These are phyloP conservation scores for Polia nebulosa DNA, from an alignment of 2,888 invertebrate genomes.

Conservation along the genomic window DNA sequence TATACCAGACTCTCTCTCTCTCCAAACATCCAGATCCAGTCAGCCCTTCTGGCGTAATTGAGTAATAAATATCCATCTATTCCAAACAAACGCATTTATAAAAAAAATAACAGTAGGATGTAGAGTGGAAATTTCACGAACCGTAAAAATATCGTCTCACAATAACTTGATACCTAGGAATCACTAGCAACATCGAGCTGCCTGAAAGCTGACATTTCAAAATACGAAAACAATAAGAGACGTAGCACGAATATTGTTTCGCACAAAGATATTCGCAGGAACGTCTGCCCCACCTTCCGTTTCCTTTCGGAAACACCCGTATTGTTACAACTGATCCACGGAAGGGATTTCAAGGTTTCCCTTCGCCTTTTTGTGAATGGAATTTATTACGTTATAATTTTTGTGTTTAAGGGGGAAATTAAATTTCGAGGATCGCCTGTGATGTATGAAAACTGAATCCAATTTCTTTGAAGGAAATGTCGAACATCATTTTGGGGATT, in stretches of 20 bases:
- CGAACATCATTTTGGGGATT: constrained; percentile 56
- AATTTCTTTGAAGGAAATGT: constrained; percentile 52
- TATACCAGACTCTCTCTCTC: no score
- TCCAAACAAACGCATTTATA: no score
- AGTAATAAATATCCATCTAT: no score
- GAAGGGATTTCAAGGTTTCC: constrained; percentile 63
- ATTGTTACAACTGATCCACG: constrained; percentile 72
- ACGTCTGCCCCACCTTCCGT: constrained; percentile 73
- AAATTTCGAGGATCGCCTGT: constrained; percentile 49
- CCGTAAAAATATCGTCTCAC: background rate
- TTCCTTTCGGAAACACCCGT: constrained; percentile 70
- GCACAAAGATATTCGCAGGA: constrained; percentile 70
- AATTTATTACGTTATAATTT: constrained; percentile 70
- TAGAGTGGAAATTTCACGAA: background rate
- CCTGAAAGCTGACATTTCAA: constrained; percentile 42
- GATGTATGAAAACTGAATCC: constrained; percentile 60
- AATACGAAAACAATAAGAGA: constrained; percentile 61
- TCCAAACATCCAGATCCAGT: no score
- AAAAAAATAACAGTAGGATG: no score
- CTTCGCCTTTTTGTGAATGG: constrained; percentile 64
- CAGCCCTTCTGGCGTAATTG: no score
- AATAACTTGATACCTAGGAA: constrained; percentile 22
- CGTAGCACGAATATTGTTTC: constrained; percentile 54
- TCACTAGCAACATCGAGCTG: constrained; percentile 29
- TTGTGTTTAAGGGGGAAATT: constrained; percentile 61